These are phyloP conservation scores for Bovichtus variegatus DNA, from an alignment of 2,797 vertebrate genomes.

Conservation along the genomic window DNA sequence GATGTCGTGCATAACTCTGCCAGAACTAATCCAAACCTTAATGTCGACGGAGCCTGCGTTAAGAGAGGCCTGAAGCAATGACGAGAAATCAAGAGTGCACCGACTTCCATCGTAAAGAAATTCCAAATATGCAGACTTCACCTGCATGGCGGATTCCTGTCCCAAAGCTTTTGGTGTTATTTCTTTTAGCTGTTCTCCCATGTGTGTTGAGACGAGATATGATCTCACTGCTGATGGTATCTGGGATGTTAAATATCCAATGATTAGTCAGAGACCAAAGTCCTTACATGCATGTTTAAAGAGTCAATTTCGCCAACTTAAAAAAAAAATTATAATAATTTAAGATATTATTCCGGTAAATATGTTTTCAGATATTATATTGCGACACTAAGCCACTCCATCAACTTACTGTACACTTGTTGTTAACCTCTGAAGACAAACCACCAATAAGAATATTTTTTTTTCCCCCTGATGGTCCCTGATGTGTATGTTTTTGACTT, in stretches of 20 bases:
- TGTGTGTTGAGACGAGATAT: background rate
- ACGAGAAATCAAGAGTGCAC: conserved; percentile 10
- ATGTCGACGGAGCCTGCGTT: conserved; percentile 35
- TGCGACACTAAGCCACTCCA: background rate
- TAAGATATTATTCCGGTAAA: background rate
- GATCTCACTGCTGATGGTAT: background rate
- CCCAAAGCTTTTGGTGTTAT: background rate
- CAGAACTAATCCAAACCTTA: conserved; percentile 36
- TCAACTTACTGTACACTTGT: background rate
- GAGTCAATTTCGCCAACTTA: background rate
- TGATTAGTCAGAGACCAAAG: background rate
- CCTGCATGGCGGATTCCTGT: background rate
- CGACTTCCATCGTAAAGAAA: background rate
- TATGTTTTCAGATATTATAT: conserved; percentile 2
- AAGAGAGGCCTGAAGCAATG: conserved; percentile 38
- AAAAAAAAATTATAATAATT: too few species aligned
- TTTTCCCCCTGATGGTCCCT: background rate
- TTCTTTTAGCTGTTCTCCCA: background rate
- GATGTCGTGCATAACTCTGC: conserved; percentile 17
- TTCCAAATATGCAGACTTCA: conserved; percentile 21
- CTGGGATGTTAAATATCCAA: background rate
- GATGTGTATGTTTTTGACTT: background rate
- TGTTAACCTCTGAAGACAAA: background rate
- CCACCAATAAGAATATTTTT: background rate
- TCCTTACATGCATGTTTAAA: background rate